Evolutionary conservation across 2,888 invertebrate genomes (phyloP).

Genomic region (Ganaspis brasiliensis): DNA sequence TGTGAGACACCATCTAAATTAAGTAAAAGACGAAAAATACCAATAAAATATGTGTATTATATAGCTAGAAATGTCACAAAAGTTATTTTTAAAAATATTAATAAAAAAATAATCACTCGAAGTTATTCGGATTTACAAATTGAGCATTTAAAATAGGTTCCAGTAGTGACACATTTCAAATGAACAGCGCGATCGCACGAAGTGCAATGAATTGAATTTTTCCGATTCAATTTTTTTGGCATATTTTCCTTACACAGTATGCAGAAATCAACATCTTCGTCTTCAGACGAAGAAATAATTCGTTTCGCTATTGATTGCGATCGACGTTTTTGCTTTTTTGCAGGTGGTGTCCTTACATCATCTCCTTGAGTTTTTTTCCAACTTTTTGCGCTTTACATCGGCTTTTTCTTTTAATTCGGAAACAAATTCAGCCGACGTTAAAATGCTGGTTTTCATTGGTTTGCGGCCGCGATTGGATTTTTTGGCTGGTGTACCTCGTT

Average conservation of each 20-base stretch:
- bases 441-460: constrained; percentile 29
- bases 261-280: background rate
- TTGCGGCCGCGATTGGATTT: constrained; percentile 40
- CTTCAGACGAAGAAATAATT: background rate
- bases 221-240: background rate
- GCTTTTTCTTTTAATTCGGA: too few relatives aligned
- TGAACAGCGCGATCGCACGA: background rate
- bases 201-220: background rate
- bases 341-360: too few relatives aligned
- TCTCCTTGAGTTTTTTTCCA: too few relatives aligned
- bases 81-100: too few relatives aligned
- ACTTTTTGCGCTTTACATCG: constrained; percentile 17
- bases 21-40: too few relatives aligned
- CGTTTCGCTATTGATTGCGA: too few relatives aligned
- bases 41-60: too few relatives aligned
- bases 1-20: too few relatives aligned
- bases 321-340: too few relatives aligned
- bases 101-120: too few relatives aligned
- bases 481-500: constrained; percentile 1
- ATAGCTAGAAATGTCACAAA: too few relatives aligned
- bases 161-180: background rate
- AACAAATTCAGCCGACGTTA: constrained; percentile 35
- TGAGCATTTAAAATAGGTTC: background rate
- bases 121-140: background rate
- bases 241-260: background rate